phyloP scores from a whole-genome alignment of 2,888 invertebrate genomes.

The Euclidia mi region DNA sequence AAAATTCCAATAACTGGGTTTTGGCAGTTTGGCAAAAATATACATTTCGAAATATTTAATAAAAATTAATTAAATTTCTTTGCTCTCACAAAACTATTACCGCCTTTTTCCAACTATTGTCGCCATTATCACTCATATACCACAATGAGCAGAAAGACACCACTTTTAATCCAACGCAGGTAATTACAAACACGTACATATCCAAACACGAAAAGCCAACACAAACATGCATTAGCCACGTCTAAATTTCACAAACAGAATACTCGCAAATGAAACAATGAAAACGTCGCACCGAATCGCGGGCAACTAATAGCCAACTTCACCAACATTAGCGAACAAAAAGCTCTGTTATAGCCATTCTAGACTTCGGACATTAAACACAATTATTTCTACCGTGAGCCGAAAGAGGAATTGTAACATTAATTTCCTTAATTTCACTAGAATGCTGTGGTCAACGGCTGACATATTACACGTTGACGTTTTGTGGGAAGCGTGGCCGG shows the following conservation, averaged over 20 bases:
- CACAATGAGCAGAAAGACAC: too few species aligned
- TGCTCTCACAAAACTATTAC: too few species aligned
- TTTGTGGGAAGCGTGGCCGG: conserved; percentile 70
- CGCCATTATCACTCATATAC: too few species aligned
- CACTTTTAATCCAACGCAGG: not conserved
- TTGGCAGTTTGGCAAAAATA: too few species aligned
- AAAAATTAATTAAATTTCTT: too few species aligned
- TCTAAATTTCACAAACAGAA: conserved; percentile 13
- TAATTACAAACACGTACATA: not conserved
- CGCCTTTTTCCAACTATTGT: too few species aligned
- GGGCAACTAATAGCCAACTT: conserved; percentile 37
- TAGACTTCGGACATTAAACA: conserved; percentile 51
- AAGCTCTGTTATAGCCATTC: conserved; percentile 49
- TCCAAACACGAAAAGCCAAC: not conserved
- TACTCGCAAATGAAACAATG: conserved; percentile 22
- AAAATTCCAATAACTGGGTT: too few species aligned
- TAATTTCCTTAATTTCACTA: conserved; percentile 83
- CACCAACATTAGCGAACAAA: conserved; percentile 45
- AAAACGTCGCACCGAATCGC: conserved; percentile 35
- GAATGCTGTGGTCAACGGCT: conserved; percentile 82
- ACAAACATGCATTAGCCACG: not conserved
- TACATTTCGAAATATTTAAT: too few species aligned
- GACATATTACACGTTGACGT: conserved; percentile 81
- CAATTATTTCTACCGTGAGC: conserved; percentile 70
- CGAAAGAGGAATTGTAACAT: conserved; percentile 77